Evolutionary conservation across 2,888 invertebrate genomes (phyloP), one percentile per base, ranked within the genome.

Genomic region (Cordilura impudica): DNA sequence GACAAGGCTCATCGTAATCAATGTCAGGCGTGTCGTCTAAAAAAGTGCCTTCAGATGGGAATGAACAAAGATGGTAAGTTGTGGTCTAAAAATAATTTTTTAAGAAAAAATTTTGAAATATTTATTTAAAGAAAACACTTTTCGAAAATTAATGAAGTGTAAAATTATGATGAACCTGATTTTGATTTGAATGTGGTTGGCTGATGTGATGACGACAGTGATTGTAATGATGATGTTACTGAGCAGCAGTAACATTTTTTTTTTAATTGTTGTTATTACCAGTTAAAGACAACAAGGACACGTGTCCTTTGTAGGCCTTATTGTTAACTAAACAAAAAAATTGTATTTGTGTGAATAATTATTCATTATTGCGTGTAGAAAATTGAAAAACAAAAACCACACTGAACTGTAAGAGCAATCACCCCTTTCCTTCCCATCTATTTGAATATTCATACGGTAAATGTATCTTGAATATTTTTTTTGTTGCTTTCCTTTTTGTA

Each of bases 31-130:
- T 99, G 99, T 90, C 93, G 99, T 53, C 93, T 99, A 83, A 98
- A 98, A 92, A 99, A 99, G 91, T 99, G 99, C 90, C 93, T 99
- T 83, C 94, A 96, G 82, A 98, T 98, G 97, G 99, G 99, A 81
- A 99, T 99, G 99, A 99, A 99, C 91, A 99, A 99, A 92, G 99
- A 99, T 91, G 99, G 99, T 99, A 91, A 94, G 96, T 83, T 10
- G 10, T 35, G 29, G 12, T 12, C 18, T 12, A 6, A 12, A 39
- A 39, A 3, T 6, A 39, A n/a, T n/a, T n/a, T n/a, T n/a, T n/a
- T n/a, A n/a, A 4, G 8, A 39, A 19, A 19, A 18, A 45, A 45
- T 14, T 47, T 47, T 47, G 4, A 19, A 47, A 19, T 18, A 47
- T 19, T 19, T 47, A 47, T n/a, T 8, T 14, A 39, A 19, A 19